Base-by-base conservation (phyloP, 2,113 vertebrate genomes). In the Hymenochirus boettgeri region DNA sequence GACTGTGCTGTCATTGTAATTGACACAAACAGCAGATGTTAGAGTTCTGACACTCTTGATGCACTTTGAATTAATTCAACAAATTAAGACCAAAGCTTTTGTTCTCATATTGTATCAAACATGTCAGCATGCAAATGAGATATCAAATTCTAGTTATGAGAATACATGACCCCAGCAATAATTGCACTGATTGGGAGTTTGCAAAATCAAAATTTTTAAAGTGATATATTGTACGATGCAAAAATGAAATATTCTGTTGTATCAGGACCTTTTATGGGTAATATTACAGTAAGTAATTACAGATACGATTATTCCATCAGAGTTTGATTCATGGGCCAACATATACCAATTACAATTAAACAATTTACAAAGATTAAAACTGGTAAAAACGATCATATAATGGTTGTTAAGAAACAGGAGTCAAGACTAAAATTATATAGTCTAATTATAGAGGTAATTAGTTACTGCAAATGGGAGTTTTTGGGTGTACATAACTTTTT, bases 81-180 rank as follows among this genome's bases (percentile, higher is more conserved):
- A 57, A 50, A 65, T 65, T 57, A 57, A 65, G 54, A 65, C 23
- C 42, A 50, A 56, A 48, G 42, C 63, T 47, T 57, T 65, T 65
- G 54, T 65, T 65, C 54, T 50, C 2, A 17, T 47, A 50, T 65
- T 47, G 54, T 65, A 65, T 65, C 42, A 56, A 26, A 50, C 63
- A 19, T 35, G 63, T 7, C 63, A 46, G 55, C 45, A 57, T 57
- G 42, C 17, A 50, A 50, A 51, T 37, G 53, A 65, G 53, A 56
- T 33, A 37, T 23, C 61, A 21, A 13, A 47, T 48, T 35, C 62
- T 31, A n/a, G 21, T 39, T 19, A 24, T 57, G 29, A 57, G 19
- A 13, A 57, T 35, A 57, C 37, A 57, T 57, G 54, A 57, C 10
- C 19, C 18, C 7, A 6, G 27, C 19, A 22, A 50, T 50, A 57